These are phyloP conservation scores for Zonotrichia leucophrys DNA, from an alignment of 2,113 vertebrate genomes.

Conservation along the genomic window DNA sequence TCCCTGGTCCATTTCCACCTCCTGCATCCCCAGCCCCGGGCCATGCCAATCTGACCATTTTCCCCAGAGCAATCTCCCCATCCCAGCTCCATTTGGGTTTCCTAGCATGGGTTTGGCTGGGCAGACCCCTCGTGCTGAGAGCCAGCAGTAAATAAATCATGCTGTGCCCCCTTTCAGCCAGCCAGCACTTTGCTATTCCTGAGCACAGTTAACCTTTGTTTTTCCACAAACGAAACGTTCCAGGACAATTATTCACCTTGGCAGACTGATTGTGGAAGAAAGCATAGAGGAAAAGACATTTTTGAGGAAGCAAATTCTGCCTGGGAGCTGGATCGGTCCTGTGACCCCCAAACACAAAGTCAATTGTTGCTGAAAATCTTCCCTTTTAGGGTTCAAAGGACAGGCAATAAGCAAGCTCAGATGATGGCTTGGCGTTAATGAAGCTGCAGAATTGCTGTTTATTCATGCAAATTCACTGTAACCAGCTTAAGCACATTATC, in stretches of 20 bases:
- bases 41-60: fast-evolving
- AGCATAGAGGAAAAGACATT: not conserved
- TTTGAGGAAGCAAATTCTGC: not conserved
- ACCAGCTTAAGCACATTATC: slow-evolving; percentile 14
- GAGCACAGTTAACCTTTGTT: not conserved
- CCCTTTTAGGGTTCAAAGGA: not conserved
- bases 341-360: not conserved
- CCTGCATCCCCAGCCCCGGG: not conserved
- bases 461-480: not conserved
- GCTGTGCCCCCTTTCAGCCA: not conserved
- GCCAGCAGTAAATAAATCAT: not conserved
- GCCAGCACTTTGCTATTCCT: not conserved
- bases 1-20: not conserved
- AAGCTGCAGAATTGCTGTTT: slow-evolving; percentile 1
- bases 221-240: not conserved
- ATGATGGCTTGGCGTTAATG: not conserved
- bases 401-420: not conserved
- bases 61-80: fast-evolving
- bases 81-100: not conserved
- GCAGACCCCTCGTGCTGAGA: not conserved
- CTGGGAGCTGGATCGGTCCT: not conserved
- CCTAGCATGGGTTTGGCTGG: not conserved
- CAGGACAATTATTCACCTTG: not conserved
- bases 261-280: not conserved
- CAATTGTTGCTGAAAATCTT: not conserved